These are phyloP conservation scores for Nomada fabriciana DNA, from an alignment of 2,888 invertebrate genomes.

Conservation along the genomic window DNA sequence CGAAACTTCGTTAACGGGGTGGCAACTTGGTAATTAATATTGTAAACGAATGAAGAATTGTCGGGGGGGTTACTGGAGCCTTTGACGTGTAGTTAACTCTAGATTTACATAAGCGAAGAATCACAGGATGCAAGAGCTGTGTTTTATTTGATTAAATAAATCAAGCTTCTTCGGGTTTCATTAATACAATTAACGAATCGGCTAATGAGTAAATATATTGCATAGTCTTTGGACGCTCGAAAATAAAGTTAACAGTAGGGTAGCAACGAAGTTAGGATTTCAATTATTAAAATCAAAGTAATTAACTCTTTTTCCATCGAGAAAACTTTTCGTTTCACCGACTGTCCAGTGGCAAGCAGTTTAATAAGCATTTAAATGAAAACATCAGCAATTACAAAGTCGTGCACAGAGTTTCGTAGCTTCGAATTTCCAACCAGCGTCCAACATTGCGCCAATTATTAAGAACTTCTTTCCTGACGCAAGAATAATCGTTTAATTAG, in stretches of 20 bases:
- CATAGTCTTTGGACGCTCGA: not conserved
- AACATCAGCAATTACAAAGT: not conserved
- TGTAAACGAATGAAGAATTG: conserved; percentile 38
- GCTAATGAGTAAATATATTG: too few relatives aligned
- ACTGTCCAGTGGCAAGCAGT: conserved; percentile 3
- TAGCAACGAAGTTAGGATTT: too few relatives aligned
- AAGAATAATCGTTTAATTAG: conserved; percentile 46
- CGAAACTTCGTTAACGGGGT: conserved; percentile 43
- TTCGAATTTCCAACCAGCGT: conserved; percentile 23
- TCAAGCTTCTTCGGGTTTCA: not conserved
- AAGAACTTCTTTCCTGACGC: conserved; percentile 22
- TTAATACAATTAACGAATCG: not conserved
- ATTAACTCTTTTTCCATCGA: not conserved
- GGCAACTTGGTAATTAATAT: conserved; percentile 48
- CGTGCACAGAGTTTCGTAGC: conserved; percentile 2
- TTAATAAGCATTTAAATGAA: not conserved
- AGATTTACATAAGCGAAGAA: conserved; percentile 11
- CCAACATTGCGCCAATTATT: conserved; percentile 46
- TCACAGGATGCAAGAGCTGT: not conserved
- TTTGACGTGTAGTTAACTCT: not conserved
- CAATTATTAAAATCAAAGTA: too few relatives aligned
- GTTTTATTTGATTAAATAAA: not conserved
- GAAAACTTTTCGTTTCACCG: not conserved
- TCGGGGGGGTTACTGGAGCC: conserved; percentile 13
- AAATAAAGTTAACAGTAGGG: not conserved